Percentiles rank a stretch among this genome's conserved stretches.
These are phyloP conservation scores for Marisa cornuarietis DNA, from an alignment of 1,140 invertebrate genomes.

Conservation along the genomic window DNA sequence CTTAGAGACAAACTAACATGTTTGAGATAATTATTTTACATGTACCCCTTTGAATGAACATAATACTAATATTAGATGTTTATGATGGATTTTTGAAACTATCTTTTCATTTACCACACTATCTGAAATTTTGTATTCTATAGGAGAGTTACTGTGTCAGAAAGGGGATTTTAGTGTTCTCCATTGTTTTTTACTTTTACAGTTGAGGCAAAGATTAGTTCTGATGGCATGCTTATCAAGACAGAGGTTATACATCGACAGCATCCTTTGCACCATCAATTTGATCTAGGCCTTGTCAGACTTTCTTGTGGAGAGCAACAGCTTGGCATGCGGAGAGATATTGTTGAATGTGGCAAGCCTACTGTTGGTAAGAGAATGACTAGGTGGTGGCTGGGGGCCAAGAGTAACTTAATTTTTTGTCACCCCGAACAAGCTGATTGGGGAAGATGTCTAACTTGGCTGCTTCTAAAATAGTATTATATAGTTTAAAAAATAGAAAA, in stretches of 20 bases:
- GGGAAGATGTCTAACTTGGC: not conserved
- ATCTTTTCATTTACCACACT: not conserved
- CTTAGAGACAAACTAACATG: too few relatives aligned
- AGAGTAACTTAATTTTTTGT: not conserved
- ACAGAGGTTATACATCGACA: slow-evolving; percentile 14
- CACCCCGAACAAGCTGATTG: not conserved
- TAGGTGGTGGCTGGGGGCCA: not conserved
- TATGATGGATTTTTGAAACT: not conserved
- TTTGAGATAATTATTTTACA: too few relatives aligned
- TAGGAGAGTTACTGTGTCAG: too few relatives aligned
- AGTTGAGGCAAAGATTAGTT: slow-evolving; percentile 25
- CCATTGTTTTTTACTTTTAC: slow-evolving; percentile 16
- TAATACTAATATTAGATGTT: too few relatives aligned
- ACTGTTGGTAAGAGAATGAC: not conserved
- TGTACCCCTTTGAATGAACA: too few relatives aligned
- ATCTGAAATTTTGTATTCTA: not conserved
- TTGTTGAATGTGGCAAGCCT: not conserved
- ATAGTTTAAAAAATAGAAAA: too few relatives aligned
- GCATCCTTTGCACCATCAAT: slow-evolving; percentile 19
- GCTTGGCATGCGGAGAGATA: not conserved
- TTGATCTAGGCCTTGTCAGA: slow-evolving; percentile 13
- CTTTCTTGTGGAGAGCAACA: slow-evolving; percentile 19
- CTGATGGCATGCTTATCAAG: slow-evolving; percentile 36
- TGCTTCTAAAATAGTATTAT: not conserved
- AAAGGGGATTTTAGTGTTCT: not conserved